A percentile compares a stretch with the other conserved stretches of the same genome.
Conservation (phyloP, 1,140 invertebrate species). For the Lerema accius region DNA sequence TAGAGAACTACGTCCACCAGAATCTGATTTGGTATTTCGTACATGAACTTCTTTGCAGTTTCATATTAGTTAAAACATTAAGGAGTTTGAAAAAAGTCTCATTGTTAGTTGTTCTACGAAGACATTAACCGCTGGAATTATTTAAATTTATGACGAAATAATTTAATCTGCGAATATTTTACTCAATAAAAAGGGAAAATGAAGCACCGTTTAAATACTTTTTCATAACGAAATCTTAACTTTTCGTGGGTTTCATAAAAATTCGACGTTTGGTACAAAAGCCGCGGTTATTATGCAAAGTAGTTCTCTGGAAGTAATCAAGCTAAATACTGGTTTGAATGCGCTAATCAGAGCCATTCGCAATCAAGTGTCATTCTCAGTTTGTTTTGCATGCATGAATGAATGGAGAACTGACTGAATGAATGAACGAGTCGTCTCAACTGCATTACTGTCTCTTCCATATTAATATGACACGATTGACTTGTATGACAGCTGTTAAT, state of each 20-base stretch:
- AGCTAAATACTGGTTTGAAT: slow-evolving; percentile 18
- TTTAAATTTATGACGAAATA: no score
- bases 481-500: no score
- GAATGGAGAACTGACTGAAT: slow-evolving; percentile 3
- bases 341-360: slow-evolving; percentile 26
- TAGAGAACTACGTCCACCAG: no score
- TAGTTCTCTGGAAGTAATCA: slow-evolving; percentile 9
- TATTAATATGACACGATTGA: no score
- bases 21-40: no score
- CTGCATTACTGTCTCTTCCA: no score
- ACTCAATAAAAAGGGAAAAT: not conserved
- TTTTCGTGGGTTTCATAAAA: no score
- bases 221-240: slow-evolving; percentile 20
- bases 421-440: not conserved
- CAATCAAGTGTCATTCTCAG: slow-evolving; percentile 27
- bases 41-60: no score
- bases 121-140: no score
- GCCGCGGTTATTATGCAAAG: slow-evolving; percentile 19
- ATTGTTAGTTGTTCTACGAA: no score
- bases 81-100: no score
- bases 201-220: slow-evolving; percentile 1
- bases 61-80: no score
- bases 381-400: slow-evolving; percentile 20
- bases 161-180: not conserved
- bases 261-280: slow-evolving; percentile 11